Base-by-base conservation (phyloP, 2,888 invertebrate genomes). In the Eupithecia subumbrata region DNA sequence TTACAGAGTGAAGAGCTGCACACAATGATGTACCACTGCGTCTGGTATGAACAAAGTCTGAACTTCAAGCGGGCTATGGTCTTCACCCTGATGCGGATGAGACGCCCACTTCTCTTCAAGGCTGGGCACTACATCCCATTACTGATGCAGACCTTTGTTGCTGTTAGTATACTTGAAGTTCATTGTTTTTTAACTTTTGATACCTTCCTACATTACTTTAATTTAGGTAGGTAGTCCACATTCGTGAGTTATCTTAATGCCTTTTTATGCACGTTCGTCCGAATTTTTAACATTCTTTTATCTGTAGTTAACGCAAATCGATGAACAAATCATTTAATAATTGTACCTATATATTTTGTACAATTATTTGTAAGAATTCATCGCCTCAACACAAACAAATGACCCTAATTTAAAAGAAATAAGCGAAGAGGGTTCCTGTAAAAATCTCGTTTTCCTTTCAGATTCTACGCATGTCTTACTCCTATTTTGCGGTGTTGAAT, bases 41-140 rank as follows among this genome's bases (percentile, higher is more conserved):
- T 89, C 11, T 96, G 96, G 96, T 91, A 94, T 70, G 92, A 95
- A 12, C 95, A 96, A 82, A 87, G 91, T 69, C 77, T 88, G 0
- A 85, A 84, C 73, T 95, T 95, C 82, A 91, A 91, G 78, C 91
- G 90, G 1, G 88, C 88, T 8, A 78, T 96, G 22, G 81, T 89
- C 45, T 92, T 96, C 77, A 92, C 94, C 0, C 90, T 96, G 90
- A 87, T 93, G 87, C 91, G 95, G 34, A 89, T 94, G 79, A 88
- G 90, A 22, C 88, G 89, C 0, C 91, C 95, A 0, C 86, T 94
- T 25, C 56, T 81, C 37, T 75, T 83, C 60, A 78, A 75, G 68
- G 82, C 81, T 18, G 83, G 83, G 8, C 82, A 82, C 43, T 83
- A 83, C 73, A 76, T 81, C 25, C 78, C 81, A 25, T 74, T 81